Evolutionary conservation across 2,888 invertebrate genomes (phyloP).

Genomic region (Rugalucina vietnamica): DNA sequence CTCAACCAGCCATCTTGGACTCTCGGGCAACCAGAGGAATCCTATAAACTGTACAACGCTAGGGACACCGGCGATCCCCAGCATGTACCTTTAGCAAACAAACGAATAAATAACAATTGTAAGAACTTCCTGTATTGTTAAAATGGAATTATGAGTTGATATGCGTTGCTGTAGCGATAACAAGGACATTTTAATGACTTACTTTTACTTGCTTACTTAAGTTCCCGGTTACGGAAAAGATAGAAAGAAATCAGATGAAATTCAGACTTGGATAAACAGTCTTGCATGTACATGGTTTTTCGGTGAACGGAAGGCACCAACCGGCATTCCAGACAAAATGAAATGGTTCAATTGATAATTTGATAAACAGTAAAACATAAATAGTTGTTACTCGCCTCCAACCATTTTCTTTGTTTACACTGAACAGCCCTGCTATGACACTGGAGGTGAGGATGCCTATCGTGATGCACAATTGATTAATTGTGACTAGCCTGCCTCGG

Average conservation of each 20-base stretch:
- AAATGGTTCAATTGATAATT: not conserved
- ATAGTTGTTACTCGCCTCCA: slow-evolving; percentile 86
- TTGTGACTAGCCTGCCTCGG: slow-evolving; percentile 85
- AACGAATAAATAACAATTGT: not conserved
- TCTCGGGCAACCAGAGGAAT: slow-evolving; percentile 86
- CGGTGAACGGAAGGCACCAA: no score
- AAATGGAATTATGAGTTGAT: not conserved
- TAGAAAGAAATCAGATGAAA: no score
- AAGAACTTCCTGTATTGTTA: not conserved
- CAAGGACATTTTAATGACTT: no score
- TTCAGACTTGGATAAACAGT: no score
- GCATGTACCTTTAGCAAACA: slow-evolving; percentile 85
- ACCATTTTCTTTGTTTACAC: slow-evolving; percentile 83
- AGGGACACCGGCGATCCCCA: slow-evolving; percentile 86
- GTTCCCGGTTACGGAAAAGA: no score
- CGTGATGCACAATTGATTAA: slow-evolving; percentile 85
- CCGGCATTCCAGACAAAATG: no score
- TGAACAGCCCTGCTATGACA: slow-evolving; percentile 84
- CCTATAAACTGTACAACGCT: slow-evolving; percentile 85
- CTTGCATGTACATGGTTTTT: no score
- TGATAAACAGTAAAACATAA: not conserved
- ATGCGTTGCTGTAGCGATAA: not conserved
- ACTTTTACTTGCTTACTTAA: no score
- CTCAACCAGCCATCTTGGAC: slow-evolving; percentile 84
- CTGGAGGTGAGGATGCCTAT: slow-evolving; percentile 85